Evolutionary conservation across 2,888 invertebrate genomes (phyloP).

Genomic region (Apamea crenata): DNA sequence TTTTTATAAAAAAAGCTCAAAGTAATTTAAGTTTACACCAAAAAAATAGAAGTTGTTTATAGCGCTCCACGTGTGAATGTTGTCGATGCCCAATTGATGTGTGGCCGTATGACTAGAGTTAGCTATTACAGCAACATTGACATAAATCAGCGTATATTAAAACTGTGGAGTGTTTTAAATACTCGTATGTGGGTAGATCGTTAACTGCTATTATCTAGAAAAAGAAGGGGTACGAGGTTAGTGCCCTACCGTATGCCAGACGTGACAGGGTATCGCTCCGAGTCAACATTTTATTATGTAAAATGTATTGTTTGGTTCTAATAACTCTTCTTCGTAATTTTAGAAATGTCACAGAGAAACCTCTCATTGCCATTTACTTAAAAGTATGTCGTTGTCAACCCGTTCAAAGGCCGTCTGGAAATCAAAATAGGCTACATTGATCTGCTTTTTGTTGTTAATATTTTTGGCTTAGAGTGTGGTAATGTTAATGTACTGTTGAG

Average conservation of each 20-base stretch:
- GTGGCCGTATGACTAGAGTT: neutral
- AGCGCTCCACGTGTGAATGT: neutral
- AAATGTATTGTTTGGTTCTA: neutral
- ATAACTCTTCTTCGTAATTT: neutral
- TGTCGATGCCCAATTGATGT: neutral
- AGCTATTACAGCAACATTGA: neutral
- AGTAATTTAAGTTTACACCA: neutral
- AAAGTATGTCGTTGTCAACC: constrained; percentile 6
- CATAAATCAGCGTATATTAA: too few relatives aligned
- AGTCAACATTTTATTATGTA: neutral
- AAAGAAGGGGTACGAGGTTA: neutral
- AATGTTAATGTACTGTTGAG: too few relatives aligned
- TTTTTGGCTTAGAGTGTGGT: too few relatives aligned
- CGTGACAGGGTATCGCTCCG: neutral
- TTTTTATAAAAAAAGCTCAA: neutral
- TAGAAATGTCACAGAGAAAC: neutral
- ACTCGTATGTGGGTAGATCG: neutral
- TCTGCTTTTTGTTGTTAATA: too few relatives aligned
- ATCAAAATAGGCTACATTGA: constrained; percentile 1
- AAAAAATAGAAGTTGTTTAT: neutral
- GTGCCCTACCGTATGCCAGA: constrained; percentile 9
- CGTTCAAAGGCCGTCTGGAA: neutral
- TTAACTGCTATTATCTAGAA: constrained; percentile 1
- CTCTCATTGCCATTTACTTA: neutral
- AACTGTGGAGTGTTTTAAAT: neutral